phyloP scores from a whole-genome alignment of 2,888 invertebrate genomes.

The Drosophila mulleri region DNA sequence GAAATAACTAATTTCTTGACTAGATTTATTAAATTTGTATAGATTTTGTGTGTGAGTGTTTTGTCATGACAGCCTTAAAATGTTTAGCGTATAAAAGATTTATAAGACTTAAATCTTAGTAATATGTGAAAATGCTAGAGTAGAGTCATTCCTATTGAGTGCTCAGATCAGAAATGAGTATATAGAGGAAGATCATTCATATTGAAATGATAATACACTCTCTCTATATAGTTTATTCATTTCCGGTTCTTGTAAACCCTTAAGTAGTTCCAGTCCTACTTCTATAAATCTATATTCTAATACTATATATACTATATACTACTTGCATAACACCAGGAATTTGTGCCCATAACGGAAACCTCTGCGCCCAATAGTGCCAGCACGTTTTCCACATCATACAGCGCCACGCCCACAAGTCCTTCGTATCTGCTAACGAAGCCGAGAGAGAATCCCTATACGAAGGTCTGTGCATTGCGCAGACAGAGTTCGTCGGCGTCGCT shows the following conservation, averaged over 20 bases:
- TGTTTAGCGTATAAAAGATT: background rate
- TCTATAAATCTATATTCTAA: background rate
- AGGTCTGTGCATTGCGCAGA: slow-evolving; percentile 93
- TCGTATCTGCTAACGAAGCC: slow-evolving; percentile 89
- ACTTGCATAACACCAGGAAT: slow-evolving; percentile 62
- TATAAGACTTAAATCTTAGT: background rate
- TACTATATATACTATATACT: background rate
- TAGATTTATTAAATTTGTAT: background rate
- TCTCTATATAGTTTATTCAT: no score
- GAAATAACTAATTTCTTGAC: background rate
- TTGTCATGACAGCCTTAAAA: slow-evolving; percentile 9
- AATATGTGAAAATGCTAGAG: background rate
- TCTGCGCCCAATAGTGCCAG: slow-evolving; percentile 73
- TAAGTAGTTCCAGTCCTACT: background rate
- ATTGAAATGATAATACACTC: no score
- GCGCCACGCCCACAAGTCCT: slow-evolving; percentile 88
- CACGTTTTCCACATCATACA: slow-evolving; percentile 82
- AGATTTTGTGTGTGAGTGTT: slow-evolving; percentile 2
- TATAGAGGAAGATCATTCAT: no score
- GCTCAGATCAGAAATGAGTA: no score
- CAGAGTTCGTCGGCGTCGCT: slow-evolving; percentile 93
- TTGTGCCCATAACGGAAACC: slow-evolving; percentile 73
- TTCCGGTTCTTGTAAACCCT: no score
- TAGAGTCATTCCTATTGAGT: background rate
- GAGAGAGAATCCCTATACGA: slow-evolving; percentile 94